Base-by-base conservation (phyloP, 2,888 invertebrate genomes). In the Brenthis hecate region DNA sequence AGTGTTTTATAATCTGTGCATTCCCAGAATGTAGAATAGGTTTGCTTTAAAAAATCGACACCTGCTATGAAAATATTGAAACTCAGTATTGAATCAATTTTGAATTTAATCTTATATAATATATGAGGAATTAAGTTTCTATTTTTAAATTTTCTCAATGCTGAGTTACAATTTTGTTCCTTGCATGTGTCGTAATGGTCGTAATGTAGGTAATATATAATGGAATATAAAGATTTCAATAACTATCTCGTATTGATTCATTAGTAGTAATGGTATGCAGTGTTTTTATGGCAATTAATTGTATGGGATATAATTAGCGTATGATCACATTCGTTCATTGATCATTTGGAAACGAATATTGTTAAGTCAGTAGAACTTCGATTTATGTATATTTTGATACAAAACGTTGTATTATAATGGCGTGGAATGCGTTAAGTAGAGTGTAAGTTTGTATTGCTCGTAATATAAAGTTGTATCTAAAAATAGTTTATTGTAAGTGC, bases 1-100 rank as follows among this genome's bases (percentile, higher is more conserved):
- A 83, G 81, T 77, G 78, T 79, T 81, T 83, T 82, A 78, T 81
- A 81, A 81, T 76, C 73, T 71, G 68, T 77, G 85, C 89, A 88
- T 90, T 91, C 88, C 85, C 83, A 86, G 87, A 89, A 87, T 88
- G 87, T 87, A 85, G 82, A 76, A 82, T 84, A 81, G 81, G 81
- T 84, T 89, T 86, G 87, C 87, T 88, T 88, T 86, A 85, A 84
- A 83, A 81, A 82, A 43, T 43, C 36, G 36, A 43, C 36, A 8
- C 36, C 36, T 43, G 36, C 36, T 11, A 43, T 11, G 36, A 43
- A 43, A 43, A 8, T 11, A 43, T 43, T 43, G 36, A 11, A 43
- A 43, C 36, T 11, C 11, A 43, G 36, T 43, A 11, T 43, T 8
- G 36, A 11, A 8, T 8, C 36, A 11, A 43, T 43, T 79, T 74